Evolutionary conservation across 2,797 vertebrate species (phyloP), one percentile per base, ranked within the genome.

Genomic region (Euthynnus affinis): DNA sequence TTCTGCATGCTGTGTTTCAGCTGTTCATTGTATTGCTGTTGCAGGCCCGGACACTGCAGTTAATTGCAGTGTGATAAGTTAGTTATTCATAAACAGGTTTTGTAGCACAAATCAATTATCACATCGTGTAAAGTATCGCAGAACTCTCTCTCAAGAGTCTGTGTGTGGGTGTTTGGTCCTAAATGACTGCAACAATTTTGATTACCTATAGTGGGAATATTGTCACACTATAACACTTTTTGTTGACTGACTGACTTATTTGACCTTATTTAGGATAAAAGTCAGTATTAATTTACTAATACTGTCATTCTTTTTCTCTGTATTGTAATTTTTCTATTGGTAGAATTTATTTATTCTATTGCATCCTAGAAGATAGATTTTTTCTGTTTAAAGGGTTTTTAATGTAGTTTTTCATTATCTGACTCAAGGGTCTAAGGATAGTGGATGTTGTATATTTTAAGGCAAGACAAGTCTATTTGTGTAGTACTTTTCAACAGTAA

Each of bases 11-110:
- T 87, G 82, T 27, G 80, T 74, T 74, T 86, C 78, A 74, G 62
- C 70, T 81, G 65, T 80, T 86, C 76, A 46, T 83, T 82, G 80
- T 84, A 75, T 80, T 79, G 40, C 22, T 67, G 64, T 32, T 65
- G 65, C 74, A 62, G 51, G 63, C 44, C 22, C 17, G 42, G 49
- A 60, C 64, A 56, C 48, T 18, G 66, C 77, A 73, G 72, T 58
- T 77, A 82, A 89, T 76, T 57, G 29, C 52, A 27, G 29, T 34
- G 56, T 63, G 70, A 78, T 34, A 10, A 52, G 80, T 83, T 55
- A 68, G 78, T 83, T 57, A 73, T 85, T 75, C 68, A 51, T 9
- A 62, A 72, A 32, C 64, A 76, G 27, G 53, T 77, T 85, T 85
- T 76, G 51, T 34, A n/a, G 20, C 68, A 34, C 61, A 65, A 27